A percentile compares a stretch with the other conserved stretches of the same genome.
Evolutionary conservation across 2,888 invertebrate species (phyloP).

Genomic region (Lasioglossum figueresi): DNA sequence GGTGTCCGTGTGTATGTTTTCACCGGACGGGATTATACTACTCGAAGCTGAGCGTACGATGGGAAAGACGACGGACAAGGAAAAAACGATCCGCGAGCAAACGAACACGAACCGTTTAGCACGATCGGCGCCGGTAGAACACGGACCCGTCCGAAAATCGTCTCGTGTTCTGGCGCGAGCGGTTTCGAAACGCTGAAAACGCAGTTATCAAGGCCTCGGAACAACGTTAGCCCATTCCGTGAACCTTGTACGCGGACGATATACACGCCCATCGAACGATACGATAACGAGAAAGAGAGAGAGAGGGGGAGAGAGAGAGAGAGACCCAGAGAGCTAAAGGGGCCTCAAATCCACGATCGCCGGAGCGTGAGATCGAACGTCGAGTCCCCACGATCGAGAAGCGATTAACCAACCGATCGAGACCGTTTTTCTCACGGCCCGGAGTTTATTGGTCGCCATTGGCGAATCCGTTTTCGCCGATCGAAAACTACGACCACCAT

Average conservation of each 20-base stretch:
- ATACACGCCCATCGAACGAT: slow-evolving; percentile 58
- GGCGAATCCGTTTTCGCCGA: slow-evolving; percentile 38
- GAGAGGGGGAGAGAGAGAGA: slow-evolving; percentile 3
- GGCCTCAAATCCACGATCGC: slow-evolving; percentile 63
- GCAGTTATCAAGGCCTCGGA: slow-evolving; percentile 38
- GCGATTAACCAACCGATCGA: slow-evolving; percentile 62
- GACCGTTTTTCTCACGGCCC: slow-evolving; percentile 68
- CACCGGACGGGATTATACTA: slow-evolving; percentile 15
- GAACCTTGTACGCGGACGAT: slow-evolving; percentile 59
- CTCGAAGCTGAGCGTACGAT: neutral
- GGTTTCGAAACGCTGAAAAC: slow-evolving; percentile 44
- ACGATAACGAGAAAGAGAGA: slow-evolving; percentile 58
- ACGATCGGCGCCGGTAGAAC: neutral
- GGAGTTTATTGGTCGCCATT: slow-evolving; percentile 54
- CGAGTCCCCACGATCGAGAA: slow-evolving; percentile 62
- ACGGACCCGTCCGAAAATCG: slow-evolving; percentile 43
- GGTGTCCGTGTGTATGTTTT: slow-evolving; percentile 20
- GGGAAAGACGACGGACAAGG: neutral
- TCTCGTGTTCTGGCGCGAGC: neutral
- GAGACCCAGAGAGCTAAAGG: slow-evolving; percentile 45
- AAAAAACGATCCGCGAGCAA: neutral
- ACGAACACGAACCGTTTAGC: slow-evolving; percentile 15
- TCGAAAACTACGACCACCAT: neutral
- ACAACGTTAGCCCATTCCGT: slow-evolving; percentile 66
- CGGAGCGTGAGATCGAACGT: slow-evolving; percentile 71